A percentile compares a stretch with the other conserved stretches of the same genome.
Conservation (phyloP, 2,113 vertebrate species). For the Cyprinodon tularosa region DNA sequence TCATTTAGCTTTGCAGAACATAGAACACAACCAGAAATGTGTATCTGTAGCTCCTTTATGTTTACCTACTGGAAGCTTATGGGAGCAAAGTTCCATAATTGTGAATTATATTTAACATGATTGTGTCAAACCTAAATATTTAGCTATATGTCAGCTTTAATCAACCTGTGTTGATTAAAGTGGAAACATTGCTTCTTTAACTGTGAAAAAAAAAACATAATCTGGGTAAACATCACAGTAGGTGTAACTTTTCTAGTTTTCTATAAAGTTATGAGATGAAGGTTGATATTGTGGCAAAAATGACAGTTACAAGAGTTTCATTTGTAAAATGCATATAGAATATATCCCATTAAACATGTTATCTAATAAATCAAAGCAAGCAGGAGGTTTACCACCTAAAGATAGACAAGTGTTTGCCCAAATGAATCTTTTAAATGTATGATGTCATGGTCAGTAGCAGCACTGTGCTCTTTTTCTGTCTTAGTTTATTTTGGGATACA, state of each 20-base stretch:
- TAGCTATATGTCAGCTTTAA: neutral
- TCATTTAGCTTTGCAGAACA: too few species aligned
- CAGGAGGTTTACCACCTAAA: slow-evolving; percentile 3
- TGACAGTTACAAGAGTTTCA: neutral
- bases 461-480: slow-evolving; percentile 21
- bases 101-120: neutral
- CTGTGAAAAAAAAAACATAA: too few species aligned
- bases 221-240: neutral
- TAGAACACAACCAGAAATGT: too few species aligned
- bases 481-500: slow-evolving; percentile 37
- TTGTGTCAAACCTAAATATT: neutral
- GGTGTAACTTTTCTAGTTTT: neutral
- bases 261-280: neutral
- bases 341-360: neutral
- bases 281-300: too few species aligned
- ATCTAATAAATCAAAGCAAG: neutral
- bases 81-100: neutral
- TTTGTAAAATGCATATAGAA: neutral
- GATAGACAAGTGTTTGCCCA: neutral
- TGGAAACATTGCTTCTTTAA: neutral
- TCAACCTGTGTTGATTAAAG: neutral
- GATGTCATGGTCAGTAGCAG: slow-evolving; percentile 33
- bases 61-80: neutral
- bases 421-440: neutral
- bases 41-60: too few species aligned